Evolutionary conservation across 2,888 invertebrate genomes (phyloP).

Genomic region (Platycheirus rosarum): DNA sequence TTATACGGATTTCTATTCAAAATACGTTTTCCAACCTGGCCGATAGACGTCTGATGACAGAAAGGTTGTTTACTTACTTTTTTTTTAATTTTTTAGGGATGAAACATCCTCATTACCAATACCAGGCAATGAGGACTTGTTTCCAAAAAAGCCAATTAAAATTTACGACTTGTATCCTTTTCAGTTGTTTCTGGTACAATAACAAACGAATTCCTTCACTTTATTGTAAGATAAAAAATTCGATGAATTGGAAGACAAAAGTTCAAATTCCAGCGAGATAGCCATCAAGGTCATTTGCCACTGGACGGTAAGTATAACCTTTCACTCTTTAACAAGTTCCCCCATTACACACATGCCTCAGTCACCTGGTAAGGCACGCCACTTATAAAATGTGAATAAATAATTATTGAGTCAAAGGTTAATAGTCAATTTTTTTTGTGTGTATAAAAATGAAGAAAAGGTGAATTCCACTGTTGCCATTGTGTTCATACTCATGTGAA

Average conservation of each 20-base stretch:
- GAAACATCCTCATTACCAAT: neutral
- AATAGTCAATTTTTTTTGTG: slow-evolving; percentile 23
- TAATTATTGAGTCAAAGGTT: slow-evolving; percentile 43
- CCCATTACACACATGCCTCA: neutral
- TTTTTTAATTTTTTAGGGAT: slow-evolving; percentile 9
- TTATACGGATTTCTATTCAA: slow-evolving; percentile 41
- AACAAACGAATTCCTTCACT: slow-evolving; percentile 20
- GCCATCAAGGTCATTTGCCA: slow-evolving; percentile 50
- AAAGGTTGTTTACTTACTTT: neutral
- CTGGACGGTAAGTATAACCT: slow-evolving; percentile 5
- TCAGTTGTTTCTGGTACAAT: neutral
- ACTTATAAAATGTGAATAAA: slow-evolving; percentile 44
- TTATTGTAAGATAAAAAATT: slow-evolving; percentile 30
- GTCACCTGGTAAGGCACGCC: slow-evolving; percentile 21
- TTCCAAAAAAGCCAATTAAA: slow-evolving; percentile 20
- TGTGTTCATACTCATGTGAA: slow-evolving; percentile 24
- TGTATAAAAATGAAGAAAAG: slow-evolving; percentile 1
- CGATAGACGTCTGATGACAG: neutral
- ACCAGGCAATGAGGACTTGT: slow-evolving; percentile 12
- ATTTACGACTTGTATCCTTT: slow-evolving; percentile 41
- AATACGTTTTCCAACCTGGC: slow-evolving; percentile 19
- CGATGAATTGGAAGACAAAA: no score
- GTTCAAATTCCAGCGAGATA: slow-evolving; percentile 39
- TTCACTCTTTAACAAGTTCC: slow-evolving; percentile 20
- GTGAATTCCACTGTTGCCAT: slow-evolving; percentile 28